A percentile compares a stretch with the other conserved stretches of the same genome.
phyloP scores from a whole-genome alignment of 2,113 vertebrate species.

The Ctenodactylus gundi region DNA sequence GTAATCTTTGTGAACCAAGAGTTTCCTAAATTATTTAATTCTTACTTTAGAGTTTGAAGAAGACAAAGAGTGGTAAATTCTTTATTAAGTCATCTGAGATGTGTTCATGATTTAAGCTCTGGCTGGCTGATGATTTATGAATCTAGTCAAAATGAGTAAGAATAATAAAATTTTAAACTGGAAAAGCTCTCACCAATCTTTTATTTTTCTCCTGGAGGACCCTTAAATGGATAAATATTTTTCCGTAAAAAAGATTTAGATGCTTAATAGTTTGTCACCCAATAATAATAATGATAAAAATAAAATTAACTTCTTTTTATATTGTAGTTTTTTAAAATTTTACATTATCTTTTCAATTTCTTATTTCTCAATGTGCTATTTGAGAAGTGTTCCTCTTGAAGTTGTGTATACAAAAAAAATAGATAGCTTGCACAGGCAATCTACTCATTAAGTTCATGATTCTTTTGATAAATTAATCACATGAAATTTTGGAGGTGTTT shows the following conservation, averaged over 20 bases:
- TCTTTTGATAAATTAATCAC: not conserved
- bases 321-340: conserved; percentile 29
- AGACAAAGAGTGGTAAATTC: not conserved
- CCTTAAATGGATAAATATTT: not conserved
- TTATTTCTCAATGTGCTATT: not conserved
- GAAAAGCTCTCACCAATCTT: not conserved
- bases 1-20: no score
- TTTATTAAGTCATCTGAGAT: conserved; percentile 1
- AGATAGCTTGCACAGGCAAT: not conserved
- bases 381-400: not conserved
- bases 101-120: not conserved
- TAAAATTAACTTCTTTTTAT: conserved; percentile 36
- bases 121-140: not conserved
- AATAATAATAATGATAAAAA: not conserved
- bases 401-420: not conserved
- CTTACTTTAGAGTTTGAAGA: conserved; percentile 21
- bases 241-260: not conserved
- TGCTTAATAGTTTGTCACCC: conserved; percentile 18
- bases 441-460: not conserved
- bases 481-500: not conserved
- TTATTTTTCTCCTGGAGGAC: not conserved
- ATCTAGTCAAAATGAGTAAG: not conserved
- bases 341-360: not conserved
- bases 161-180: not conserved
- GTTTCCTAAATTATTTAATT: conserved; percentile 17